Evolutionary conservation across 2,113 vertebrate species (phyloP), one percentile per base, ranked within the genome.

Genomic region (Thalassoma bifasciatum): DNA sequence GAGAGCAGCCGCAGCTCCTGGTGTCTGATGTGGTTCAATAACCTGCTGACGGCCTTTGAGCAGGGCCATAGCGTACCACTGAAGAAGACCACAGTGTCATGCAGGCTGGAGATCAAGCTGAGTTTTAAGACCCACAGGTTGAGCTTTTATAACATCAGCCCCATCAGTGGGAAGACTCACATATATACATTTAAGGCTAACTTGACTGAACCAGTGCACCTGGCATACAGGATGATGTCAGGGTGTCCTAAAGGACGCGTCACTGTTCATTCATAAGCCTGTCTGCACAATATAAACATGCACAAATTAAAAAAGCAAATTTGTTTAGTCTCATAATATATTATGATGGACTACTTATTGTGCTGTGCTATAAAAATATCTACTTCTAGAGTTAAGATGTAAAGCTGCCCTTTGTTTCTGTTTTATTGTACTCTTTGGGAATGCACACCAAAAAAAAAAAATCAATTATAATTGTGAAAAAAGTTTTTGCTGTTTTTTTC

Each of bases 141-240:
- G 36, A 92, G 92, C 50, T 96, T 96, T 87, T 94, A 93, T 0
- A 88, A 93, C 0, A 8, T 96, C 9, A 92, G 92, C 52, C 79
- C 90, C 1, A 50, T 63, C 40, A 86, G 78, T 17, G 91, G 88
- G 22, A 85, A 94, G 88, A 94, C 86, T 1, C 93, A 93, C 30
- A 53, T 95, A 16, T 91, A 95, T 56, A 93, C 85, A 5, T 95
- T 93, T 66, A 91, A 93, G 4, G 91, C 88, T 51, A 86, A 80
- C 21, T 93, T 95, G 72, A 86, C 80, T 0, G 92, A 95, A 72
- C 93, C 91, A 0, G 90, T 96, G 36, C 94, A 94, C 50, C 73
- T 94, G 0, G 92, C 92, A 12, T 94, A 96, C 65, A 95, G 95
- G 90, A 94, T 94, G 93, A 88, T 94, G 87, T 90, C 93, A 44